phyloP scores from a whole-genome alignment of 1,140 invertebrate genomes.

The Anoplophora glabripennis region DNA sequence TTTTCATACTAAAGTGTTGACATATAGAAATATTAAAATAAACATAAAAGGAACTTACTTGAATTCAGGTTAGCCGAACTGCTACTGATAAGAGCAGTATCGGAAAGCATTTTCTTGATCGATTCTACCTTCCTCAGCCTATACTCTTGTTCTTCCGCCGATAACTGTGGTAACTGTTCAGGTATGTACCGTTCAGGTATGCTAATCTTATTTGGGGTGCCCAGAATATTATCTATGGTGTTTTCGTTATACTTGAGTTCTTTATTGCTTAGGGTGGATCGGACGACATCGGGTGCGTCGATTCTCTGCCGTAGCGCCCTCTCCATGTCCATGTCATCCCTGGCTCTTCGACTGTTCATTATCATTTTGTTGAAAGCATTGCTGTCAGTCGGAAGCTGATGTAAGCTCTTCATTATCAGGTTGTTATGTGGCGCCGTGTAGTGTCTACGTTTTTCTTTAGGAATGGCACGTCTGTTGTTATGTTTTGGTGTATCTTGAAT shows the following conservation, averaged over 20 bases:
- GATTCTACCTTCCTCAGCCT: constrained; percentile 83
- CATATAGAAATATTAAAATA: not conserved
- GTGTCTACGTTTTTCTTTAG: constrained; percentile 78
- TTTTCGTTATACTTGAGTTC: constrained; percentile 68
- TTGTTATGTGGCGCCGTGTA: constrained; percentile 76
- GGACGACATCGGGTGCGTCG: constrained; percentile 79
- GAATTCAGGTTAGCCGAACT: constrained; percentile 44
- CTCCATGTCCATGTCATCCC: constrained; percentile 85
- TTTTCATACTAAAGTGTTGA: too few species aligned
- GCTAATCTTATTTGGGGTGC: constrained; percentile 83
- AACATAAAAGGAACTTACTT: constrained; percentile 27
- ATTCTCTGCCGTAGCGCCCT: constrained; percentile 66
- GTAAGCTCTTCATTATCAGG: constrained; percentile 41
- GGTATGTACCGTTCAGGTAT: constrained; percentile 91
- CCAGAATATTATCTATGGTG: constrained; percentile 80
- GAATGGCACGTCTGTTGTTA: constrained; percentile 57
- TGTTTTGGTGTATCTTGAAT: constrained; percentile 48
- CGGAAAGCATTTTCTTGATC: constrained; percentile 85
- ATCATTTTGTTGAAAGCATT: constrained; percentile 35
- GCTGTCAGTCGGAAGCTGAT: constrained; percentile 36
- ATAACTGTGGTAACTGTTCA: constrained; percentile 78
- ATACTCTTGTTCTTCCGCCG: constrained; percentile 77
- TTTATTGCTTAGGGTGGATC: constrained; percentile 68
- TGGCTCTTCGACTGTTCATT: constrained; percentile 53
- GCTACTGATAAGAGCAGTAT: constrained; percentile 55